Conservation (phyloP, 2,888 invertebrate genomes). For the Phyllotreta cruciferae region DNA sequence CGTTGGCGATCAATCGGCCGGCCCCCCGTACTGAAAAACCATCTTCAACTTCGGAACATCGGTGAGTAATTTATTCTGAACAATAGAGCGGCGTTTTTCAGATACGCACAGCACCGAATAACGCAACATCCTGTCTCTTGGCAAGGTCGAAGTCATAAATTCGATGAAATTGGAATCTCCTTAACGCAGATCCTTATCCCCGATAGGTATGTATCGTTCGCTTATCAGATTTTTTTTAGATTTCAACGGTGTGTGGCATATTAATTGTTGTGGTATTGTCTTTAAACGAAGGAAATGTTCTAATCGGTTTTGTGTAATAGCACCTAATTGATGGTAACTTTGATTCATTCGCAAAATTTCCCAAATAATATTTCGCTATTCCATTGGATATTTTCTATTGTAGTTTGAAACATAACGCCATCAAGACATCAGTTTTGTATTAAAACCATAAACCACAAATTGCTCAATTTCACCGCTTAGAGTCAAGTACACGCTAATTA, state of each 20-base stretch:
- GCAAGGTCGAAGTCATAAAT: conserved; percentile 41
- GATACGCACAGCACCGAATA: conserved; percentile 28
- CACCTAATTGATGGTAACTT: background rate
- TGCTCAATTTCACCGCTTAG: background rate
- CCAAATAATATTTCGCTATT: background rate
- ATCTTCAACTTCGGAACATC: conserved; percentile 11
- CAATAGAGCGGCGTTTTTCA: conserved; percentile 41
- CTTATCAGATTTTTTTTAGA: conserved; percentile 24
- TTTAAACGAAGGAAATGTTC: conserved; percentile 2
- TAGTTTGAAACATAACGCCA: no score
- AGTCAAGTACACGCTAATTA: background rate
- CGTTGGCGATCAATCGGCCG: background rate
- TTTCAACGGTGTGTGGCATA: background rate
- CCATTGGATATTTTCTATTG: no score
- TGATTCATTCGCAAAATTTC: background rate
- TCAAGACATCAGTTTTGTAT: no score
- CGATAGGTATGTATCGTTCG: conserved; percentile 20
- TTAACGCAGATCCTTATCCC: conserved; percentile 28
- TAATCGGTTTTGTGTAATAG: conserved; percentile 2
- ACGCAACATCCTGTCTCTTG: conserved; percentile 38
- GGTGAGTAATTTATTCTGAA: conserved; percentile 37
- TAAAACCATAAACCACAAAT: no score
- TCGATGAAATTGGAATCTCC: conserved; percentile 19
- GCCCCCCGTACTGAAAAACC: conserved; percentile 7
- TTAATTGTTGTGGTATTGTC: conserved; percentile 12